A percentile compares a stretch with the other conserved stretches of the same genome.
phyloP scores from a whole-genome alignment of 2,888 invertebrate genomes.

The Bombylius discolor region DNA sequence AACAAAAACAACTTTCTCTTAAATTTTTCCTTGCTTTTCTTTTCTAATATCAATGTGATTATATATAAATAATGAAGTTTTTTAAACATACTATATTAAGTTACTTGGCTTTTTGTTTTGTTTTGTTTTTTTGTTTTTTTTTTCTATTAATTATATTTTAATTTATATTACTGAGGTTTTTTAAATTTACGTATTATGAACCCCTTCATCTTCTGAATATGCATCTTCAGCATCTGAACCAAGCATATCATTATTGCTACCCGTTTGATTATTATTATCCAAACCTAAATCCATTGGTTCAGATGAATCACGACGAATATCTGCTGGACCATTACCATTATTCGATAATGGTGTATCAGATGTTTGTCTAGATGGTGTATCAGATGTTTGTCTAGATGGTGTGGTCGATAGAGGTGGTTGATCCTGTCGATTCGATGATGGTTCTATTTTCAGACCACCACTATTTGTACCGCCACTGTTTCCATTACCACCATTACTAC shows the following conservation, averaged over 20 bases:
- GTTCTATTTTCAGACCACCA: conserved; percentile 28
- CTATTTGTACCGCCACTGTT: not conserved
- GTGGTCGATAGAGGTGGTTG: conserved; percentile 17
- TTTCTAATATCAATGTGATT: too few relatives aligned
- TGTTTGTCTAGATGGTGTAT: conserved; percentile 3
- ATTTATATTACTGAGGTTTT: not conserved
- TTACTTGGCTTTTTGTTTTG: not conserved
- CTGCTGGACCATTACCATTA: conserved; percentile 14
- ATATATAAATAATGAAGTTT: too few relatives aligned
- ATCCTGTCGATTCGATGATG: conserved; percentile 28
- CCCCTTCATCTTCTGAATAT: conserved; percentile 36
- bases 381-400: not conserved
- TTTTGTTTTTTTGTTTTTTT: not conserved
- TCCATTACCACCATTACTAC: conserved; percentile 12
- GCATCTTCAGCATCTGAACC: conserved; percentile 33
- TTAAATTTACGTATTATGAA: conserved; percentile 28
- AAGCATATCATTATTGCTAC: conserved; percentile 28
- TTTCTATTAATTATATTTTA: not conserved
- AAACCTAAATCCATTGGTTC: conserved; percentile 36
- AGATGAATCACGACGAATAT: conserved; percentile 29
- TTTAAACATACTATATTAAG: not conserved
- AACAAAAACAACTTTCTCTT: not conserved
- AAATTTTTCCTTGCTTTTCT: not conserved
- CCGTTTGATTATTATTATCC: conserved; percentile 31
- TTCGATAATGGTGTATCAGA: conserved; percentile 11